phyloP scores from a whole-genome alignment of 2,797 vertebrate species.

The Characodon lateralis region DNA sequence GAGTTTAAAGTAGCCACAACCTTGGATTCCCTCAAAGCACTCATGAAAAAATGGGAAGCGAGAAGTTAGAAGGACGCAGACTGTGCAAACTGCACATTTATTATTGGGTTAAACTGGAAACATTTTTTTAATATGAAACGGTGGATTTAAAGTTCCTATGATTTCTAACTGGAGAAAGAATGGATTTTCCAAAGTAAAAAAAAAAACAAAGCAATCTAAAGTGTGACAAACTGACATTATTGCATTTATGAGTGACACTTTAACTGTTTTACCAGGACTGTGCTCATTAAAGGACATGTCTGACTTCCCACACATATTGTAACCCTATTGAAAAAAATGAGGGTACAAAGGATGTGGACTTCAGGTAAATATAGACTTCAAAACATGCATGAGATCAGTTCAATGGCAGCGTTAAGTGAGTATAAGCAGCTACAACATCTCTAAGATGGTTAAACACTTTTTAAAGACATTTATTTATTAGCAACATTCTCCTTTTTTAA shows the following conservation, averaged over 20 bases:
- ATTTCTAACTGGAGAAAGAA: slow-evolving; percentile 15
- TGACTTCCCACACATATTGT: background rate
- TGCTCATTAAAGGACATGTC: background rate
- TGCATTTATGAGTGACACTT: background rate
- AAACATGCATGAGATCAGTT: background rate
- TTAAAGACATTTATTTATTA: no score
- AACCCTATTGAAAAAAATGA: background rate
- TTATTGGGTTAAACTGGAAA: background rate
- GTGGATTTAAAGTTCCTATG: slow-evolving; percentile 17
- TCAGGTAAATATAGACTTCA: background rate
- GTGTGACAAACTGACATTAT: slow-evolving; percentile 18
- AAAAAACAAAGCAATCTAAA: background rate
- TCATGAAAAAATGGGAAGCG: slow-evolving; percentile 54
- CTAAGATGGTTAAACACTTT: no score
- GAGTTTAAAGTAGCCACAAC: slow-evolving; percentile 57
- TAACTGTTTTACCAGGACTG: background rate
- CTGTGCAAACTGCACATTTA: slow-evolving; percentile 15
- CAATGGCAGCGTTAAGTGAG: no score
- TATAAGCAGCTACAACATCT: no score
- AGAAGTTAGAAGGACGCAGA: slow-evolving; percentile 37
- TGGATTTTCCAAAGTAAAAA: slow-evolving; percentile 6
- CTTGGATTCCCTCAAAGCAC: slow-evolving; percentile 55
- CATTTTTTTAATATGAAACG: slow-evolving; percentile 1
- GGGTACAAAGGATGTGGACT: background rate
- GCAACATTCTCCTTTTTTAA: no score